A percentile compares a stretch with the other conserved stretches of the same genome.
These are phyloP conservation scores for Megalurothrips usitatus DNA, from an alignment of 2,888 invertebrate species.

Conservation along the genomic window DNA sequence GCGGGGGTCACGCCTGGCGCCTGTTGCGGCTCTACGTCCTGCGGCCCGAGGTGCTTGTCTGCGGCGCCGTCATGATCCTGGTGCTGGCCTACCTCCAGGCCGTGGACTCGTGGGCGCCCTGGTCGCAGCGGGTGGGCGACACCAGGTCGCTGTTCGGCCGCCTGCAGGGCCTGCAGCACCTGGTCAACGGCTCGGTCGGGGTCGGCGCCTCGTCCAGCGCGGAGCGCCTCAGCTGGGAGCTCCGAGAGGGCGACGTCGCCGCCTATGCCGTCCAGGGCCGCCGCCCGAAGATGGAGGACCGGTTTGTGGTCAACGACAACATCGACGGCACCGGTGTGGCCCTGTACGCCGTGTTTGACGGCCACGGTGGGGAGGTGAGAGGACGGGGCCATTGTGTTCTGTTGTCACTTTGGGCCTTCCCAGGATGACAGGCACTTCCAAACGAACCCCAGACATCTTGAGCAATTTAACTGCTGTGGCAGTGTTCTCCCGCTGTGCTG, in stretches of 20 bases:
- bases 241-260: slow-evolving; percentile 68
- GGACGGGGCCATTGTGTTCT: background rate
- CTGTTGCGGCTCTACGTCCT: slow-evolving; percentile 67
- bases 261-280: slow-evolving; percentile 89
- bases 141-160: slow-evolving; percentile 63
- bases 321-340: slow-evolving; percentile 80
- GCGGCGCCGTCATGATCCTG: slow-evolving; percentile 64
- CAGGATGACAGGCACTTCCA: too few relatives aligned
- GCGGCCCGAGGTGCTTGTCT: slow-evolving; percentile 73
- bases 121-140: background rate
- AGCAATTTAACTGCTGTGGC: background rate
- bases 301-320: slow-evolving; percentile 83
- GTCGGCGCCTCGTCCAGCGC: slow-evolving; percentile 38
- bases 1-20: slow-evolving; percentile 49
- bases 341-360: slow-evolving; percentile 89
- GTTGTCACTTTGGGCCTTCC: background rate
- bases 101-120: slow-evolving; percentile 63
- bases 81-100: slow-evolving; percentile 77
- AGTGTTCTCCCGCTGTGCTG: background rate
- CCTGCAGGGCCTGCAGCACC: slow-evolving; percentile 48
- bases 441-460: too few relatives aligned
- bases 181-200: slow-evolving; percentile 17
- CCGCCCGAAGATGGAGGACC: slow-evolving; percentile 88
- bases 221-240: slow-evolving; percentile 67
- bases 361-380: slow-evolving; percentile 82